These are phyloP conservation scores for Panorpa germanica DNA, from an alignment of 2,888 invertebrate genomes.

Conservation along the genomic window DNA sequence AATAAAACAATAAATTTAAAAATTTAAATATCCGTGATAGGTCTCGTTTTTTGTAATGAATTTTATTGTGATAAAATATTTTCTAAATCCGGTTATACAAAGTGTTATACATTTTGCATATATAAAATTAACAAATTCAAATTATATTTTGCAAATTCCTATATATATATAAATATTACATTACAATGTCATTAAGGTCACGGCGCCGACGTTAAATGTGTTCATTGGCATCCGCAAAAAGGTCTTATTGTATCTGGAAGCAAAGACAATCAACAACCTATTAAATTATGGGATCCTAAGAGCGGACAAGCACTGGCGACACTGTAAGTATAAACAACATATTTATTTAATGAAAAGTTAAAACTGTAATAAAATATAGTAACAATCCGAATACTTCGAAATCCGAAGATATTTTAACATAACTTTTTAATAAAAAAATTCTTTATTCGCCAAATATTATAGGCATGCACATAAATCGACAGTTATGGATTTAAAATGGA, in stretches of 20 bases:
- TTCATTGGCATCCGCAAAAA: conserved; percentile 99
- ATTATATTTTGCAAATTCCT: conserved; percentile 7
- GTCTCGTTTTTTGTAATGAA: conserved; percentile 4
- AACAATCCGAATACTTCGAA: too few species aligned
- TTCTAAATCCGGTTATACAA: too few species aligned
- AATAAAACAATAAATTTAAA: conserved; percentile 2
- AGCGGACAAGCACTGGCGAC: conserved; percentile 89
- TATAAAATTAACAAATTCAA: conserved; percentile 5
- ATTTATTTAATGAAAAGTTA: too few species aligned
- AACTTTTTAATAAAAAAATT: background rate
- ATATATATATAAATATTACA: conserved; percentile 11
- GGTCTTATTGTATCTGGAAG: conserved; percentile 94
- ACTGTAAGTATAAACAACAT: conserved; percentile 35
- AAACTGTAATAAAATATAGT: too few species aligned
- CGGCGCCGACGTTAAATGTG: conserved; percentile 97
- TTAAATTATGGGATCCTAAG: conserved; percentile 98
- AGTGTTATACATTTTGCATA: conserved; percentile 7
- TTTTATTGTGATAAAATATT: conserved; percentile 12
- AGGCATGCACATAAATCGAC: conserved; percentile 98
- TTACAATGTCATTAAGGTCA: too few species aligned
- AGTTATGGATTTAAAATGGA: conserved; percentile 99
- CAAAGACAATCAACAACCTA: conserved; percentile 98
- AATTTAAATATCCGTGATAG: background rate
- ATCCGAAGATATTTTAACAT: conserved; percentile 2
- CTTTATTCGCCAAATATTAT: conserved; percentile 12